phyloP scores from a whole-genome alignment of 2,797 vertebrate genomes.

The Pachyuromys duprasi region DNA sequence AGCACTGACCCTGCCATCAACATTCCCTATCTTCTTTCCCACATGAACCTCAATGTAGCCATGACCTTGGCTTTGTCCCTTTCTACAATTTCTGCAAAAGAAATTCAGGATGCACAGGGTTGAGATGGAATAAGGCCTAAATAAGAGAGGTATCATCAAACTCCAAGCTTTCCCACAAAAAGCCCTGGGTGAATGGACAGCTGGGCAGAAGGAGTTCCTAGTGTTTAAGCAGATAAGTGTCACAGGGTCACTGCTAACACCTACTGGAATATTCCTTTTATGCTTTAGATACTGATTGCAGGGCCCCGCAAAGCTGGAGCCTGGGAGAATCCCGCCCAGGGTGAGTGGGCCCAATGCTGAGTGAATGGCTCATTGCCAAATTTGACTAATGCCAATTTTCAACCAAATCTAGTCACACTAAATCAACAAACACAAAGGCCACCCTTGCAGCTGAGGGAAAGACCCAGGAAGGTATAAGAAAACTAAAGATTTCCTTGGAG shows the following conservation, averaged over 20 bases:
- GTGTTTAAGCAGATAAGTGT: not conserved
- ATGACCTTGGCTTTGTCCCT: not conserved
- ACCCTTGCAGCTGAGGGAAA: not conserved
- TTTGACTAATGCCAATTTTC: not conserved
- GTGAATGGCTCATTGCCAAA: not conserved
- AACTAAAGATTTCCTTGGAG: not conserved
- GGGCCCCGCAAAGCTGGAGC: not conserved
- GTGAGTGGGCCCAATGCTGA: not conserved
- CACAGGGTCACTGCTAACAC: not conserved
- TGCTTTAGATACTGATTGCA: not conserved
- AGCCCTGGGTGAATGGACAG: not conserved
- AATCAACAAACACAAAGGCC: not conserved
- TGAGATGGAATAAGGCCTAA: not conserved
- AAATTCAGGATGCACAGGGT: not conserved
- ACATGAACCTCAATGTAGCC: not conserved
- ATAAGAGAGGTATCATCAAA: not conserved
- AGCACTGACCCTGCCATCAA: not conserved
- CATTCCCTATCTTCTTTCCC: not conserved
- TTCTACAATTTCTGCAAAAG: not conserved
- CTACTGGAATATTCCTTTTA: not conserved
- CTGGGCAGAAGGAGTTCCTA: constrained; percentile 10
- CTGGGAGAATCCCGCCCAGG: not conserved
- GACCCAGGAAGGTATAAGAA: not conserved
- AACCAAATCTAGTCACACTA: constrained; percentile 1
- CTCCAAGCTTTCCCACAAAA: not conserved